Evolutionary conservation across 2,888 invertebrate species (phyloP), one percentile per base, ranked within the genome.

Genomic region (Mycalesis mineus): DNA sequence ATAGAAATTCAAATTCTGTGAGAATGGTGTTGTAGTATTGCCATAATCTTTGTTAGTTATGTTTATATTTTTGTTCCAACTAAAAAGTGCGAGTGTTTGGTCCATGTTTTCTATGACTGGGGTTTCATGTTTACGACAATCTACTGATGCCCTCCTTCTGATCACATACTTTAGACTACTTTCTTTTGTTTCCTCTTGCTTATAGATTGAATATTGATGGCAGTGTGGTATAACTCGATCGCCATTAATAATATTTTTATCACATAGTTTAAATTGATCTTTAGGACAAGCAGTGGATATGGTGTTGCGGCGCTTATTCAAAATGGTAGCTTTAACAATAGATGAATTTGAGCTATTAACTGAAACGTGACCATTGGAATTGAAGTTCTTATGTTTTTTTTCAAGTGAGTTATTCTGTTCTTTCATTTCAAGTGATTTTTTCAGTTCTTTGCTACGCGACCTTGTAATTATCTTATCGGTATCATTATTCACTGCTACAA

Each of bases 151-250:
- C 7, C 15, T 14, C 7, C 40, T 13, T 40, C 14, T 3, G 39
- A n/a, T n/a, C 5, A 39, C 39, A 5, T 6, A 1, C 7, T 2
- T 40, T 13, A 8, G 14, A 3, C 14, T 13, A 14, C 7, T 7
- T 40, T 14, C 7, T 40, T 15, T 29, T 36, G 9, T 44, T 37
- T 49, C 13, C 9, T 0, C 14, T 45, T 45, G 7, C 6, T 41
- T 11, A 11, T 9, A 8, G 5, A 1, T 2, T 15, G 15, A 41
- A 17, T 3, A 17, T 45, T 41, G 39, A 53, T 64, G 64, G 15
- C 45, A 58, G 48, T 62, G 62, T 7, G 64, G 64, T 45, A 64
- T 62, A 41, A 57, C 9, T 55, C 40, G 41, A 8, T 55, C 36
- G 14, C 14, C 13, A 14, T 47, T 42, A 17, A 39, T 50, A 48